Percentiles rank a stretch among this genome's conserved stretches.
Evolutionary conservation across 2,888 invertebrate genomes (phyloP).

Genomic region (Mythimna lalbum): DNA sequence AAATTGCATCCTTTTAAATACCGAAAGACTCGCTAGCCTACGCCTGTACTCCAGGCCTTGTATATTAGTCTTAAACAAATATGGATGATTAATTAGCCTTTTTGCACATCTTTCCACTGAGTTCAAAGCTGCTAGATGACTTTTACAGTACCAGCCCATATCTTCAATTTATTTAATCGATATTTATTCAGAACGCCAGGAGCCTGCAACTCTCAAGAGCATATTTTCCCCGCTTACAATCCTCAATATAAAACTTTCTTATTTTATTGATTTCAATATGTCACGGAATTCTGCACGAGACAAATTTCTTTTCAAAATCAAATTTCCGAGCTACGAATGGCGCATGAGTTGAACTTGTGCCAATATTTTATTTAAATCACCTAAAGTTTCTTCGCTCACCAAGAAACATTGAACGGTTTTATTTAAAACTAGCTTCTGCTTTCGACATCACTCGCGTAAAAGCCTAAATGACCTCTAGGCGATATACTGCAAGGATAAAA

Average conservation of each 20-base stretch:
- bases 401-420: slow-evolving; percentile 74
- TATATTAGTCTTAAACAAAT: too few species aligned
- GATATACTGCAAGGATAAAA: not conserved
- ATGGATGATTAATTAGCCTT: too few species aligned
- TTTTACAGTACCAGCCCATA: too few species aligned
- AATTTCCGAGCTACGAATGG: slow-evolving; percentile 76
- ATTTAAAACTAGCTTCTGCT: slow-evolving; percentile 56
- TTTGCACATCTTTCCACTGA: too few species aligned
- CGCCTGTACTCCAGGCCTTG: too few species aligned
- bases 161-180: not conserved
- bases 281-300: slow-evolving; percentile 69
- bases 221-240: slow-evolving; percentile 33
- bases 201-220: slow-evolving; percentile 3
- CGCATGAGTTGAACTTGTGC: slow-evolving; percentile 79
- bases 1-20: too few species aligned
- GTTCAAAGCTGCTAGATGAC: too few species aligned
- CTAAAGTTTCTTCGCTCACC: slow-evolving; percentile 73
- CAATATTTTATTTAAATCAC: slow-evolving; percentile 84
- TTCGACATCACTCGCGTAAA: not conserved
- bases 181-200: not conserved
- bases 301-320: slow-evolving; percentile 82
- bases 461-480: not conserved
- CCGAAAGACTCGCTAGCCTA: too few species aligned
- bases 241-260: slow-evolving; percentile 59
- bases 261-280: slow-evolving; percentile 67